phyloP scores from a whole-genome alignment of 2,113 vertebrate genomes.

The Brienomyrus brachyistius region DNA sequence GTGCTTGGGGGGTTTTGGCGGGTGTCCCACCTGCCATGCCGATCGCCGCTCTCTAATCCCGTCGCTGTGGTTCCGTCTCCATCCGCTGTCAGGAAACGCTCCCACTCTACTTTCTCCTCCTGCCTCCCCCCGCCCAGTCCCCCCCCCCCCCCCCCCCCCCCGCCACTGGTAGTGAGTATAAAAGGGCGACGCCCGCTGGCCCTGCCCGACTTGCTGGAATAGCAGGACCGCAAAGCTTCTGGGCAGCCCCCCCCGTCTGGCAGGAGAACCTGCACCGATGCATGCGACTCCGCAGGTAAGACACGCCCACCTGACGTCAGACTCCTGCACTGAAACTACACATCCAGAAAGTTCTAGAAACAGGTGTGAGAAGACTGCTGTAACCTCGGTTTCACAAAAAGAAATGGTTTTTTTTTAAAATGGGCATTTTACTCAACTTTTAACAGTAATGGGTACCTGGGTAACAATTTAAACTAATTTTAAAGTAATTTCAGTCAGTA shows the following conservation, averaged over 20 bases:
- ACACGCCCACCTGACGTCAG: background rate
- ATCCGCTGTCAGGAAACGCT: constrained; percentile 37
- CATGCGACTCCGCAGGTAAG: background rate
- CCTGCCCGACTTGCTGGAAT: constrained; percentile 33
- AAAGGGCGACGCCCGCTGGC: constrained; percentile 43
- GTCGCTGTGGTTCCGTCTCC: constrained; percentile 53
- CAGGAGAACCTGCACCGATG: background rate
- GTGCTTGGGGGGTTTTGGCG: background rate
- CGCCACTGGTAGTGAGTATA: constrained; percentile 37
- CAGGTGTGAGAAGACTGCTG: background rate
- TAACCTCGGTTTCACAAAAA: background rate
- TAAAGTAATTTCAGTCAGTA: background rate
- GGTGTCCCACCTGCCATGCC: background rate
- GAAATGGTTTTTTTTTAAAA: too few relatives aligned
- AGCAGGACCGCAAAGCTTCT: constrained; percentile 7
- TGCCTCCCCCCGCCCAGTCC: constrained; percentile 25
- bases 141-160: constrained; percentile 27
- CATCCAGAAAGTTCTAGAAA: background rate
- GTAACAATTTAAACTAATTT: background rate
- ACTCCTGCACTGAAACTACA: background rate
- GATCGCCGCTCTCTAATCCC: constrained; percentile 38
- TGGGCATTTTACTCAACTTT: background rate
- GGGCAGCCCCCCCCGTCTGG: background rate
- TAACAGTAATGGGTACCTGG: background rate
- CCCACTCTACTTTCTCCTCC: background rate